These are phyloP conservation scores for Chironomus striatipennis DNA, from an alignment of 1,140 invertebrate genomes.

Conservation along the genomic window DNA sequence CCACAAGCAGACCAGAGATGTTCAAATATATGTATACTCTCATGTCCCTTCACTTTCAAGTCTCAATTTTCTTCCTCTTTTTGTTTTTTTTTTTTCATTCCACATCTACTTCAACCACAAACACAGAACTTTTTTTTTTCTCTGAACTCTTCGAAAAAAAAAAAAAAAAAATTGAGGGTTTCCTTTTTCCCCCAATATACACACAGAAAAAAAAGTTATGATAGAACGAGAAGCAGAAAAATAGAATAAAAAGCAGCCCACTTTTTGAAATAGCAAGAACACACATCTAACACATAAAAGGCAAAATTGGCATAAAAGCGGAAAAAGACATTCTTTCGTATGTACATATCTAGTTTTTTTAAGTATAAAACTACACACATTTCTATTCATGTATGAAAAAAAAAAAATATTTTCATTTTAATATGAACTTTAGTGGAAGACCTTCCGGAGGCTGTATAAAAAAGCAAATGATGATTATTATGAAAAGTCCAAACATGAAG, in stretches of 20 bases:
- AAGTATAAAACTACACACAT: too few species aligned
- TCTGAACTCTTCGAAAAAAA: neutral
- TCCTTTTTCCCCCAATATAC: neutral
- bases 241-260: neutral
- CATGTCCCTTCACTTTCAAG: neutral
- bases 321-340: neutral
- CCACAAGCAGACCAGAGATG: constrained; percentile 8
- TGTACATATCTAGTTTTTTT: too few species aligned
- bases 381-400: neutral
- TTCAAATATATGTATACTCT: neutral
- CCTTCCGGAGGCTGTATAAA: neutral
- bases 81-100: neutral
- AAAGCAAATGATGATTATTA: constrained; percentile 5
- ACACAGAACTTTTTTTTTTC: constrained; percentile 3
- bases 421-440: constrained; percentile 15
- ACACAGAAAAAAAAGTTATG: too few species aligned
- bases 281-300: neutral
- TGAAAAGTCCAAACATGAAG: neutral
- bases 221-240: too few species aligned
- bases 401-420: constrained; percentile 20
- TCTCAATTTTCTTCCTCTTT: neutral
- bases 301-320: neutral
- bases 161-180: neutral
- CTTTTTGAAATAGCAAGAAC: neutral
- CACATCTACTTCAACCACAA: neutral